Evolutionary conservation across 1,140 invertebrate species (phyloP).

Genomic region (Leptinotarsa lineolata): DNA sequence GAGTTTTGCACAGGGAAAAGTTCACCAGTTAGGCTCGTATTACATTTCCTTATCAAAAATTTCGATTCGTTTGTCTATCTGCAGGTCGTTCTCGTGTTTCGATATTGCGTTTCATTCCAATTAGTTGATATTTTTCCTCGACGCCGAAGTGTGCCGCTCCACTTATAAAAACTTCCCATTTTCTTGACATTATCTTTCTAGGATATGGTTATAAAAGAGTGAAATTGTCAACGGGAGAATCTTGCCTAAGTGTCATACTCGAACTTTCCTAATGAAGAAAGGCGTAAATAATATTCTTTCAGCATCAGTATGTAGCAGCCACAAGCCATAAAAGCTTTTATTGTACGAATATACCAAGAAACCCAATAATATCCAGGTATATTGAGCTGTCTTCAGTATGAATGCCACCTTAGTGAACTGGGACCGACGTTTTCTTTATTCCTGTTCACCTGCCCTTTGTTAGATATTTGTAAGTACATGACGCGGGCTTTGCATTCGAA

Average conservation of each 20-base stretch:
- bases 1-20: too few species aligned
- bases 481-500: neutral
- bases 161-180: too few species aligned
- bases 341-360: neutral
- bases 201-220: neutral
- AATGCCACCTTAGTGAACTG: constrained; percentile 1
- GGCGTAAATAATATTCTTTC: constrained; percentile 1
- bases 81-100: too few species aligned
- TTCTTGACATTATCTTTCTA: neutral
- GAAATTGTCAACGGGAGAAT: neutral
- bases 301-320: neutral
- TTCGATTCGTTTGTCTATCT: too few species aligned
- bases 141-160: too few species aligned
- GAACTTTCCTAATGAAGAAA: neutral
- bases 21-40: too few species aligned
- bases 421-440: constrained; percentile 2
- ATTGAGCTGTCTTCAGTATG: neutral
- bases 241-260: neutral
- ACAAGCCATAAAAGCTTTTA: constrained; percentile 6
- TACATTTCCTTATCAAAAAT: too few species aligned
- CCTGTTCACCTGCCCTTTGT: constrained; percentile 2
- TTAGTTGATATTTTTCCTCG: too few species aligned
- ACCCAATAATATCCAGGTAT: constrained; percentile 5
- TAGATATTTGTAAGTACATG: constrained; percentile 3
- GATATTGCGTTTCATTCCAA: too few species aligned